phyloP scores from a whole-genome alignment of 2,797 vertebrate species.

The Squalus acanthias region DNA sequence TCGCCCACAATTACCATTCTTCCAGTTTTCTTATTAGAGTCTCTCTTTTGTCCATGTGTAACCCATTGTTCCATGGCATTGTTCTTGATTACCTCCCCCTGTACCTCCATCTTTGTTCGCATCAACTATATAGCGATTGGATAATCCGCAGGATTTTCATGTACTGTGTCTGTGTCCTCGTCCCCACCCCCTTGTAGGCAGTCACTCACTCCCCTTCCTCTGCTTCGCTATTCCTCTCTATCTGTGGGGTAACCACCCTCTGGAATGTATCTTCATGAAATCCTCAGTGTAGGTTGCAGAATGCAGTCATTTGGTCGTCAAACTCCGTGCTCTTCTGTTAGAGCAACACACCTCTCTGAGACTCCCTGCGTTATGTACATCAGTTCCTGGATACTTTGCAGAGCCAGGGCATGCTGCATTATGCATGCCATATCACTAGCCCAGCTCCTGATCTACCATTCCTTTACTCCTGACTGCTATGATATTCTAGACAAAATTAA shows the following conservation, averaged over 20 bases:
- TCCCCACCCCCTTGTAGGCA: not conserved
- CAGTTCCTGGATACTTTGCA: too few relatives aligned
- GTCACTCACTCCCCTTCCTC: not conserved
- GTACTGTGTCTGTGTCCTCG: not conserved
- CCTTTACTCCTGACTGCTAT: not conserved
- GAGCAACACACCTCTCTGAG: too few relatives aligned
- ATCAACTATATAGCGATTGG: not conserved
- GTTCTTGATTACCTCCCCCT: not conserved
- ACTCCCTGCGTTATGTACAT: not conserved
- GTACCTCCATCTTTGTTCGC: not conserved
- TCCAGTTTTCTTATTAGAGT: too few relatives aligned
- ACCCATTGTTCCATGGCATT: not conserved
- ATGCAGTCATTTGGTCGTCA: not conserved
- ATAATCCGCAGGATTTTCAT: not conserved
- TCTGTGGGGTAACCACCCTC: not conserved
- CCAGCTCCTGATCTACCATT: not conserved
- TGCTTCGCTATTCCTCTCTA: not conserved
- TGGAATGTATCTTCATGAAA: not conserved
- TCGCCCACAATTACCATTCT: not conserved
- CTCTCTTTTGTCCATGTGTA: not conserved
- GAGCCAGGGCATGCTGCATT: too few relatives aligned
- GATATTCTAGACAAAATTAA: not conserved
- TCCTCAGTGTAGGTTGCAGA: not conserved
- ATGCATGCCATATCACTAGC: not conserved
- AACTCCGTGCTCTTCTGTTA: too few relatives aligned